phyloP scores from a whole-genome alignment of 2,888 invertebrate genomes.

The Xestoiulus laeticollis region DNA sequence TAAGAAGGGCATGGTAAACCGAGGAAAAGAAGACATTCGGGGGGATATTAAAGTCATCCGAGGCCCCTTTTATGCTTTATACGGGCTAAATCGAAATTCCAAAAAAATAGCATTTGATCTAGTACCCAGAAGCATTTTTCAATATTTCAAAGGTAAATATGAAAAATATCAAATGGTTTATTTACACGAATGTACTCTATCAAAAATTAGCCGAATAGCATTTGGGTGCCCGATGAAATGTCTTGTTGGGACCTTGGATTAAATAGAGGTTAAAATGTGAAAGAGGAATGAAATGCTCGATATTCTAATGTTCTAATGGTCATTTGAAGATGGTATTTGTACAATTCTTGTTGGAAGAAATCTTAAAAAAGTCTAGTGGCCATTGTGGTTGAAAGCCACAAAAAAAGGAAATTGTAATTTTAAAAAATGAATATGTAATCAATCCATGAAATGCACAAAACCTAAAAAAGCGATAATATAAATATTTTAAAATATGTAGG shows the following conservation, averaged over 20 bases:
- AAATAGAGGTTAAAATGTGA: background rate
- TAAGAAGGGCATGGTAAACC: background rate
- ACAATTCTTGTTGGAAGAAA: slow-evolving; percentile 29
- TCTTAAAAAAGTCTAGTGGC: background rate
- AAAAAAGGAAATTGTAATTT: background rate
- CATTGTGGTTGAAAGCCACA: background rate
- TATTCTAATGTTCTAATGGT: background rate
- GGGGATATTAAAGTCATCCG: background rate
- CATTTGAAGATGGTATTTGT: slow-evolving; percentile 12
- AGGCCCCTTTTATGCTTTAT: background rate
- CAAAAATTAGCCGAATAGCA: background rate
- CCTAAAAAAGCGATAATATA: too few species aligned
- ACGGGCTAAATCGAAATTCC: background rate
- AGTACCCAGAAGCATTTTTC: background rate
- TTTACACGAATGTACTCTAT: background rate
- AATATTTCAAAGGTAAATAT: background rate
- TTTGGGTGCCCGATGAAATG: slow-evolving; percentile 1
- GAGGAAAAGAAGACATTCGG: background rate
- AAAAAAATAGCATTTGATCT: slow-evolving; percentile 35
- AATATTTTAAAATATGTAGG: too few species aligned
- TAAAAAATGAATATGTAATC: background rate
- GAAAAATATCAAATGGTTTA: slow-evolving; percentile 32
- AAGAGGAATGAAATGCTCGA: background rate
- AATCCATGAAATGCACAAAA: too few species aligned
- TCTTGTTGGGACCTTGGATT: background rate